A percentile compares a stretch with the other conserved stretches of the same genome.
Conservation (phyloP, 2,113 vertebrate species). For the Lichenostomus cassidix region DNA sequence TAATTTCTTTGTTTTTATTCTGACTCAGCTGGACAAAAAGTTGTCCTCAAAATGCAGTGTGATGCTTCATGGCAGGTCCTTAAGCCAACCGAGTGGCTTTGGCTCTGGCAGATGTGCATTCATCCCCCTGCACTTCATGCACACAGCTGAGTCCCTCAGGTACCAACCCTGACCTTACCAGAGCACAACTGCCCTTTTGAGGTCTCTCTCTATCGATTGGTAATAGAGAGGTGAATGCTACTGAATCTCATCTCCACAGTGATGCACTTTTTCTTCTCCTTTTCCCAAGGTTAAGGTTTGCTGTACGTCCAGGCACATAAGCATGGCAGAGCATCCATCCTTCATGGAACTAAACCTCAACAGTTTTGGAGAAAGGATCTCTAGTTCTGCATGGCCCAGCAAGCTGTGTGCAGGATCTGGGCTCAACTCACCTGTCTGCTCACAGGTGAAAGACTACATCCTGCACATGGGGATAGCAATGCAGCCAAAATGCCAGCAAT, state of each 20-base stretch:
- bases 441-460: neutral
- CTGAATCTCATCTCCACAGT: neutral
- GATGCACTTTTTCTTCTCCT: neutral
- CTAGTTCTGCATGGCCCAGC: neutral
- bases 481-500: neutral
- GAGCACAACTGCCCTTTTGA: neutral
- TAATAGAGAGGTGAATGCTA: neutral
- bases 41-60: neutral
- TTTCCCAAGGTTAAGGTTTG: neutral
- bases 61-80: neutral
- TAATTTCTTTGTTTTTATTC: neutral
- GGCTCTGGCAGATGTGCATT: neutral
- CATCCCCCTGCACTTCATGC: neutral
- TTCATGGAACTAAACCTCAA: neutral
- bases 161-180: neutral
- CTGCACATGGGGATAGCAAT: neutral
- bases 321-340: neutral
- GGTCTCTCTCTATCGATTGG: accelerated
- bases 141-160: neutral
- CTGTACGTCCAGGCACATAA: neutral
- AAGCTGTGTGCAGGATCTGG: neutral
- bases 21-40: neutral
- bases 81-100: neutral
- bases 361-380: neutral
- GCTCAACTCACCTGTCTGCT: neutral